Conservation (phyloP, 2,797 vertebrate genomes). For the Harpagifer antarcticus region DNA sequence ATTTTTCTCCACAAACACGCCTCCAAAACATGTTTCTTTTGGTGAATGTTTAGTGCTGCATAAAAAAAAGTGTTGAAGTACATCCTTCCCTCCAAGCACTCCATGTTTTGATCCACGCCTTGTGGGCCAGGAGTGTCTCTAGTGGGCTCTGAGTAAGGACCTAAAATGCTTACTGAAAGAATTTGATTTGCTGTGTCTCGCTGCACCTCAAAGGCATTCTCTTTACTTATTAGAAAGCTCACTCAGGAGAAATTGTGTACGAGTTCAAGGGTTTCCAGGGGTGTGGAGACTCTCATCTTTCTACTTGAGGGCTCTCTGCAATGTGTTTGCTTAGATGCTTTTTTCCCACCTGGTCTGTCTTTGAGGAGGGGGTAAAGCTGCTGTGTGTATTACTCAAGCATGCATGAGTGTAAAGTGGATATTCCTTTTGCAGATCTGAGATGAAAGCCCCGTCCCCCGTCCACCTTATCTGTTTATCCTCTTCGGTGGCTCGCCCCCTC, state of each 20-base stretch:
- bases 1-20: slow-evolving; percentile 37
- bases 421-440: slow-evolving; percentile 35
- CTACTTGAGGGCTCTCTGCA: slow-evolving; percentile 37
- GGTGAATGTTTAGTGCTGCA: slow-evolving; percentile 16
- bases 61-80: slow-evolving; percentile 30
- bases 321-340: slow-evolving; percentile 28
- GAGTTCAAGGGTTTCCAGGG: slow-evolving; percentile 40
- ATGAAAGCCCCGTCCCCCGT: slow-evolving; percentile 43
- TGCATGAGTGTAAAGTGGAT: slow-evolving; percentile 28
- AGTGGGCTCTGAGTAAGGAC: slow-evolving; percentile 42
- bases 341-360: slow-evolving; percentile 5
- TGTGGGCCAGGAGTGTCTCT: slow-evolving; percentile 37
- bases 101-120: slow-evolving; percentile 49
- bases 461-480: slow-evolving; percentile 52
- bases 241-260: slow-evolving; percentile 48
- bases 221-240: slow-evolving; percentile 54
- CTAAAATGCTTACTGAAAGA: slow-evolving; percentile 50
- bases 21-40: neutral
- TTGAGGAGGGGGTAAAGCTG: slow-evolving; percentile 4
- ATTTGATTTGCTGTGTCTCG: slow-evolving; percentile 56
- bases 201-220: slow-evolving; percentile 45
- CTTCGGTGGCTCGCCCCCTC: slow-evolving; percentile 35
- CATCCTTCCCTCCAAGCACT: slow-evolving; percentile 36
- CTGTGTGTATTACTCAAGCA: slow-evolving; percentile 1
- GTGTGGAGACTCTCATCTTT: slow-evolving; percentile 52